Evolutionary conservation across 2,888 invertebrate species (phyloP).

Genomic region (Drosophila birchii): DNA sequence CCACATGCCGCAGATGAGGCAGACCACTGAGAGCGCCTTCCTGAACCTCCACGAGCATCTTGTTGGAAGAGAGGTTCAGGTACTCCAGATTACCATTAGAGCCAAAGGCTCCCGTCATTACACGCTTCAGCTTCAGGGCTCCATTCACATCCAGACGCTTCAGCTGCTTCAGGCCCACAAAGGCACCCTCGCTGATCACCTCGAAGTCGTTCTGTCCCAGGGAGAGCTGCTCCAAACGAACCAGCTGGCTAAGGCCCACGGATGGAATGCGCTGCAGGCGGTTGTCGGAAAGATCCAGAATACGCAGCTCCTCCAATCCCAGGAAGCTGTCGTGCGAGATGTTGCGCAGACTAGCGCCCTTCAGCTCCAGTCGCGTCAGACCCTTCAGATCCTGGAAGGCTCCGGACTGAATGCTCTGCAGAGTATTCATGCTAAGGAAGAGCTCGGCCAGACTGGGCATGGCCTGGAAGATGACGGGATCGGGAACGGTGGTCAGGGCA

Average conservation of each 20-base stretch:
- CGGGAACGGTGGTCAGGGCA: conserved; percentile 91
- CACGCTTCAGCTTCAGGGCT: conserved; percentile 89
- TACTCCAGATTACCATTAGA: conserved; percentile 93
- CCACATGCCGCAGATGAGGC: conserved; percentile 91
- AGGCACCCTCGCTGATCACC: conserved; percentile 89
- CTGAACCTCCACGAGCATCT: conserved; percentile 90
- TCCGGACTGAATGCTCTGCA: conserved; percentile 90
- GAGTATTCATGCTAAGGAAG: conserved; percentile 93
- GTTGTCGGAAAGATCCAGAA: conserved; percentile 91
- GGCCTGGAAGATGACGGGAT: conserved; percentile 88
- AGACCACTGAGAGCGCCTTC: conserved; percentile 93
- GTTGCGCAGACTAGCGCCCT: conserved; percentile 92
- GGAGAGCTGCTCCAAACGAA: conserved; percentile 91
- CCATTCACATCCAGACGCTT: conserved; percentile 92
- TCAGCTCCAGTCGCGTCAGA: conserved; percentile 91
- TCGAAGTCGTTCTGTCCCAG: conserved; percentile 93
- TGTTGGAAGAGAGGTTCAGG: conserved; percentile 91
- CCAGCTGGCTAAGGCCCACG: conserved; percentile 89
- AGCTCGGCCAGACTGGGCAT: conserved; percentile 92
- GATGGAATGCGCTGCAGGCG: conserved; percentile 91
- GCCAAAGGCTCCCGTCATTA: conserved; percentile 92
- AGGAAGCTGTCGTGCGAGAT: conserved; percentile 92
- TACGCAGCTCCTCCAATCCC: conserved; percentile 90
- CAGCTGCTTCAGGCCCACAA: conserved; percentile 91
- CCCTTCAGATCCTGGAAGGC: conserved; percentile 92